Conservation (phyloP, 2,888 invertebrate species). For the Heliconius cydno region DNA sequence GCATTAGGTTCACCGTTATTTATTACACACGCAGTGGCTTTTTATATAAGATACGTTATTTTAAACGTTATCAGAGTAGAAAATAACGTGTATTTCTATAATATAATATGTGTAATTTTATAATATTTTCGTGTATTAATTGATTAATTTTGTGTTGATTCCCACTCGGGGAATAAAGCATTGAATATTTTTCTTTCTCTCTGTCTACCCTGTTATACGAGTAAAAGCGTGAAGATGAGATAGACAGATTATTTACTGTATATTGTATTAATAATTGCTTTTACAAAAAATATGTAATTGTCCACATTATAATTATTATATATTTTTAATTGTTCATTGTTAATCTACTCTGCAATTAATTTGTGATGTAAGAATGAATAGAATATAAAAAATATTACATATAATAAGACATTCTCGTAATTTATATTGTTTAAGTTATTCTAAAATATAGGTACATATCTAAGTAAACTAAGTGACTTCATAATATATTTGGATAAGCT, state of each 20-base stretch:
- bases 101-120: background rate
- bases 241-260: no score
- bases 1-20: slow-evolving; percentile 9
- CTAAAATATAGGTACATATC: background rate
- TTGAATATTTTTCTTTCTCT: no score
- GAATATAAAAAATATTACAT: background rate
- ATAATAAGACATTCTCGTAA: background rate
- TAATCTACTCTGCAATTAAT: background rate
- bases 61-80: background rate
- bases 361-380: background rate
- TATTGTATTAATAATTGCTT: no score
- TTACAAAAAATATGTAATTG: background rate
- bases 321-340: background rate
- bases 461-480: no score
- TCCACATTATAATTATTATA: background rate
- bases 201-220: no score
- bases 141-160: background rate
- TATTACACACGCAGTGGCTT: background rate
- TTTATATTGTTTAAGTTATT: background rate
- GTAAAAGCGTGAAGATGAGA: no score
- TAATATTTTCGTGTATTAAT: background rate
- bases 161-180: no score
- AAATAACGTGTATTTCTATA: slow-evolving; percentile 13
- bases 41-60: background rate
- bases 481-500: background rate